Evolutionary conservation across 2,888 invertebrate species (phyloP).

Genomic region (Hymenopus coronatus): DNA sequence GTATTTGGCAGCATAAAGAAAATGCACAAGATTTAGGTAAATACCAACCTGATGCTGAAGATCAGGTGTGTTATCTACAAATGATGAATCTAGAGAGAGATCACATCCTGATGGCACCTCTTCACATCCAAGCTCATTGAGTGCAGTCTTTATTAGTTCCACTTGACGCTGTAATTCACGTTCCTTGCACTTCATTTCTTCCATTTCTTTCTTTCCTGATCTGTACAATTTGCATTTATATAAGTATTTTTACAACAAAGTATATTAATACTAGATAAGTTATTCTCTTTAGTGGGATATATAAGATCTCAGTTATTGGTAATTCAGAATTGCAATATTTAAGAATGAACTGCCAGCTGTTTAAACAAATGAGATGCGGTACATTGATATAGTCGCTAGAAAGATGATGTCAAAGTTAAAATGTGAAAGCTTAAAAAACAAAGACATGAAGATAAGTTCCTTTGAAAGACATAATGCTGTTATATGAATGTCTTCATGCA

Average conservation of each 20-base stretch:
- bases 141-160: conserved; percentile 79
- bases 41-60: background rate
- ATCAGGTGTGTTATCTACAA: conserved; percentile 38
- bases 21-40: background rate
- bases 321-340: no score
- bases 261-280: no score
- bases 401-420: no score
- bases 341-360: no score
- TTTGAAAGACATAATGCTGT: no score
- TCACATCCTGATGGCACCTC: conserved; percentile 85
- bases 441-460: no score
- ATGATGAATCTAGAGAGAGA: conserved; percentile 55
- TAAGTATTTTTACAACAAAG: background rate
- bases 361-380: no score
- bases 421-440: no score
- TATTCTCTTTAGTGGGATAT: no score
- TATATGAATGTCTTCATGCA: no score
- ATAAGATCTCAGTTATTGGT: no score
- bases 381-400: no score
- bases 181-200: conserved; percentile 78
- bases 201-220: conserved; percentile 60
- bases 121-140: conserved; percentile 83
- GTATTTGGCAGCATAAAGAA: background rate
- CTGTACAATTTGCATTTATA: background rate
- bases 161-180: conserved; percentile 78